phyloP scores from a whole-genome alignment of 2,888 invertebrate genomes.

The Cryptocephalus primarius region DNA sequence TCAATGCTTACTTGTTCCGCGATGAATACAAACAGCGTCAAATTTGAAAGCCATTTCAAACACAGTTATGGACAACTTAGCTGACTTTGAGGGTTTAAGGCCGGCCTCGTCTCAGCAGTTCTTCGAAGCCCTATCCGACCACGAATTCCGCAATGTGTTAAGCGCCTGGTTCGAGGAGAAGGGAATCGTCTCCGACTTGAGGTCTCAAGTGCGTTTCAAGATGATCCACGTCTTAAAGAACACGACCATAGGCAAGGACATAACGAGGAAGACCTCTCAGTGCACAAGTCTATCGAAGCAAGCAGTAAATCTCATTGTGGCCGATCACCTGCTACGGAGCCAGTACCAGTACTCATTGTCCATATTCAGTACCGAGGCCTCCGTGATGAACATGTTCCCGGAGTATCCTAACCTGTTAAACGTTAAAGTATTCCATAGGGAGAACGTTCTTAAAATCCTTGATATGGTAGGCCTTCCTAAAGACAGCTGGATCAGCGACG shows the following conservation, averaged over 20 bases:
- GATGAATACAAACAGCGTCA: no score
- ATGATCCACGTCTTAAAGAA: slow-evolving; percentile 46
- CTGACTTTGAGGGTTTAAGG: no score
- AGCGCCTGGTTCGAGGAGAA: slow-evolving; percentile 49
- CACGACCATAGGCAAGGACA: slow-evolving; percentile 32
- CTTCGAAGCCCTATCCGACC: slow-evolving; percentile 23
- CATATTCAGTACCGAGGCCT: slow-evolving; percentile 51
- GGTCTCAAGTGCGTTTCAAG: slow-evolving; percentile 48
- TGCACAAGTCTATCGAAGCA: slow-evolving; percentile 43
- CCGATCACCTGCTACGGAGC: slow-evolving; percentile 48
- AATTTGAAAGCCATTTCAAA: no score
- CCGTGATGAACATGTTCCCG: slow-evolving; percentile 30
- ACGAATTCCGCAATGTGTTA: slow-evolving; percentile 48
- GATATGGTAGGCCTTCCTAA: slow-evolving; percentile 20
- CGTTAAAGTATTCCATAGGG: slow-evolving; percentile 13
- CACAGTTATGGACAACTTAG: no score
- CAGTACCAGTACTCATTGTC: slow-evolving; percentile 48
- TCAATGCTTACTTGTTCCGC: not conserved
- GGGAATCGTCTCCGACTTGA: slow-evolving; percentile 47
- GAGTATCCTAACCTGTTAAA: slow-evolving; percentile 23
- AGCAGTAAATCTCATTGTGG: slow-evolving; percentile 49
- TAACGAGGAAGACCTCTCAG: slow-evolving; percentile 20
- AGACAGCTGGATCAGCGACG: slow-evolving; percentile 8
- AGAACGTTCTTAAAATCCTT: slow-evolving; percentile 19
- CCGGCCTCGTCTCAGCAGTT: not conserved